phyloP scores from a whole-genome alignment of 2,888 invertebrate species.

The Miltochrista miniata region DNA sequence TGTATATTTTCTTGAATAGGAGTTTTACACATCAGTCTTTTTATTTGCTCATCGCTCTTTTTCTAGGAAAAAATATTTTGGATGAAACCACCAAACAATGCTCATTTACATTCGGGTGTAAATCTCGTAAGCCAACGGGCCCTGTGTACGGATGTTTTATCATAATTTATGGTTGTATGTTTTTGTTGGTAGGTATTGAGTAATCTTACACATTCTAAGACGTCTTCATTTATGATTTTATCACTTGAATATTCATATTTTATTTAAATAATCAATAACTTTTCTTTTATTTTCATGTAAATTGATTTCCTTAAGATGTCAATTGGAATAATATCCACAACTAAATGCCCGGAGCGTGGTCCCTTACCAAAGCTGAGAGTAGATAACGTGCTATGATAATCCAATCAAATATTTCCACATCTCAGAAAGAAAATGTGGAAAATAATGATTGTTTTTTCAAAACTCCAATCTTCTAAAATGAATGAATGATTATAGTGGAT shows the following conservation, averaged over 20 bases:
- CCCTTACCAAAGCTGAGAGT: too few species aligned
- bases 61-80: slow-evolving; percentile 19
- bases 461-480: too few species aligned
- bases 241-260: slow-evolving; percentile 6
- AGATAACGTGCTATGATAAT: too few species aligned
- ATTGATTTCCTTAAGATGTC: too few species aligned
- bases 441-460: too few species aligned
- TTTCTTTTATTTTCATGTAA: neutral
- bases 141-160: slow-evolving; percentile 39
- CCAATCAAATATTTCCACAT: too few species aligned
- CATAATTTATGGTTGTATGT: slow-evolving; percentile 46
- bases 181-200: slow-evolving; percentile 33
- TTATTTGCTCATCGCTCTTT: slow-evolving; percentile 24
- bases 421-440: too few species aligned
- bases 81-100: slow-evolving; percentile 15
- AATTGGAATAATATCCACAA: too few species aligned
- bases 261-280: too few species aligned
- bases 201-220: slow-evolving; percentile 39
- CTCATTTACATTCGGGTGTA: slow-evolving; percentile 38
- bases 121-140: slow-evolving; percentile 44
- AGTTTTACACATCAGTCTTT: slow-evolving; percentile 22
- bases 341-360: too few species aligned
- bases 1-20: slow-evolving; percentile 12
- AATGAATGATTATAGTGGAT: too few species aligned
- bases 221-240: slow-evolving; percentile 28